Percentiles rank a stretch among this genome's conserved stretches.
These are phyloP conservation scores for Orthonevra nobilis DNA, from an alignment of 2,888 invertebrate genomes.

Conservation along the genomic window DNA sequence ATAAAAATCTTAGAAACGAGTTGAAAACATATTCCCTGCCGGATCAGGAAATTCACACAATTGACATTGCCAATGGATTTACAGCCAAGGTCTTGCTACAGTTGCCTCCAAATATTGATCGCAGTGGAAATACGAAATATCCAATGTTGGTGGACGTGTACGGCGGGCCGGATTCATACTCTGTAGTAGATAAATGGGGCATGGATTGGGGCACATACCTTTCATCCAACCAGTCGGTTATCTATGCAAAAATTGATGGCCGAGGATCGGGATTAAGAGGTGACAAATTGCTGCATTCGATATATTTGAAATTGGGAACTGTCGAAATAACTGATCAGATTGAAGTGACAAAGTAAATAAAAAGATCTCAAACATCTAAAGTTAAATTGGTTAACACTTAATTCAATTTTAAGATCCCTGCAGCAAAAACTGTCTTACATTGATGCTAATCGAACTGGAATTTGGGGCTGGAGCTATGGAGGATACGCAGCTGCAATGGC, in stretches of 20 bases:
- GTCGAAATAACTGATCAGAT: conserved; percentile 96
- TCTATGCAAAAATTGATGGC: conserved; percentile 94
- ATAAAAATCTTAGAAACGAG: conserved; percentile 81
- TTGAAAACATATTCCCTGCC: conserved; percentile 82
- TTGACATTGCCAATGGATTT: conserved; percentile 84
- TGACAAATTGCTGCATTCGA: conserved; percentile 88
- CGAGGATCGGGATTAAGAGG: conserved; percentile 94
- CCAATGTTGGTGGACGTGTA: conserved; percentile 94
- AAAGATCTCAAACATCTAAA: too few relatives aligned
- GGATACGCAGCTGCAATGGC: conserved; percentile 95
- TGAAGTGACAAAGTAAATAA: conserved; percentile 86
- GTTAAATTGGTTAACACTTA: conserved; percentile 52
- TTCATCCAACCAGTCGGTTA: conserved; percentile 90
- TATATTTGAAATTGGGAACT: conserved; percentile 92
- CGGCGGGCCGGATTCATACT: conserved; percentile 94
- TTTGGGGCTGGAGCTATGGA: conserved; percentile 99
- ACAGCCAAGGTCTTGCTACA: conserved; percentile 88
- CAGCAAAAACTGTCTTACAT: conserved; percentile 86
- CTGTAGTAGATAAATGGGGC: conserved; percentile 88
- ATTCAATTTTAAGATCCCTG: conserved; percentile 71
- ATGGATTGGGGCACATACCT: conserved; percentile 94
- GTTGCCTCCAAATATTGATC: conserved; percentile 87
- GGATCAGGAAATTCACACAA: conserved; percentile 82
- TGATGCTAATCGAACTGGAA: conserved; percentile 90
- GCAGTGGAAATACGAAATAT: conserved; percentile 85